Conservation (phyloP, 2,797 vertebrate genomes). For the Phalanger gymnotis region DNA sequence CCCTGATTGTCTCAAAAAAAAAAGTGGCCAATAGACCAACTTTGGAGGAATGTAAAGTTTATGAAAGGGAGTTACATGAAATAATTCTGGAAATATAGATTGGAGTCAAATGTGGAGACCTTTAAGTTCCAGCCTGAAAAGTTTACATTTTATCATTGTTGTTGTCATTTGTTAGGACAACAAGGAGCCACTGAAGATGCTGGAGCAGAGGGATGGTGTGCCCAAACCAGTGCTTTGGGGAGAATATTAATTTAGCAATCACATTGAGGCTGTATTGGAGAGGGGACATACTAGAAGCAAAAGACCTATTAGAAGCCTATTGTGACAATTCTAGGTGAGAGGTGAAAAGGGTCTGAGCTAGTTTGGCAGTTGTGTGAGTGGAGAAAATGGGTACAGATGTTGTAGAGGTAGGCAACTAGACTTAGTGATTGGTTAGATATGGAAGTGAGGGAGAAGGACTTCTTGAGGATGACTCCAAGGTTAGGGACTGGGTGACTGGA, state of each 20-base stretch:
- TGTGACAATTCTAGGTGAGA: background rate
- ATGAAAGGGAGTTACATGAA: background rate
- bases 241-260: background rate
- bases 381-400: background rate
- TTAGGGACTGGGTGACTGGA: background rate
- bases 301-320: background rate
- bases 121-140: background rate
- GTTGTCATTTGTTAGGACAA: background rate
- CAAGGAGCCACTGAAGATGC: background rate
- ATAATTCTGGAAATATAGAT: background rate
- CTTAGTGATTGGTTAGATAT: background rate
- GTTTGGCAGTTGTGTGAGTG: rapidly evolving
- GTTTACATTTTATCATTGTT: too few relatives aligned
- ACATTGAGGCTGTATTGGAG: background rate
- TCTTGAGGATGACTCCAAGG: background rate
- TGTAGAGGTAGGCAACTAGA: background rate
- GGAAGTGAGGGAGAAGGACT: background rate
- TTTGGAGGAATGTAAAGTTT: background rate
- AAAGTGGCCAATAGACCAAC: background rate
- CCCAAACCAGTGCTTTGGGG: background rate
- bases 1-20: too few relatives aligned
- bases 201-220: background rate
- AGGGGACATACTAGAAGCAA: background rate
- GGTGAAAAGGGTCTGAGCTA: background rate
- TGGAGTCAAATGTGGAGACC: background rate